Conservation (phyloP, 2,888 invertebrate genomes). For the Sminthurides aquaticus region DNA sequence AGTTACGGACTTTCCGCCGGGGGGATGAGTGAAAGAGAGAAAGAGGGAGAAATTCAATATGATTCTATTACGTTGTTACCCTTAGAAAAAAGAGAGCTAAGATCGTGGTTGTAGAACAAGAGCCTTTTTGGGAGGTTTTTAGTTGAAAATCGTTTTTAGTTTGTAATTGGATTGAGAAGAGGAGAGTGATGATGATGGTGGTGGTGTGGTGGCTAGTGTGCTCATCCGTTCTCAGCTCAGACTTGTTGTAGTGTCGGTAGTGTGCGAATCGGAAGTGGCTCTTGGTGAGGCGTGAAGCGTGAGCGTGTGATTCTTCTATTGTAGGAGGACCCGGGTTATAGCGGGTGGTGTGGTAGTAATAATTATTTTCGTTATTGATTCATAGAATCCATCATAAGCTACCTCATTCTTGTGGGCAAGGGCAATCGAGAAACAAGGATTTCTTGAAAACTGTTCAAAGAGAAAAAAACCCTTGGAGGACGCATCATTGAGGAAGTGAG, state of each 20-base stretch:
- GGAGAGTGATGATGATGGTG: neutral
- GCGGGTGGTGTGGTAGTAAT: no score
- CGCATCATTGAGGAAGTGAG: no score
- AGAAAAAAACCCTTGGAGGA: no score
- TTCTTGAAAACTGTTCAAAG: no score
- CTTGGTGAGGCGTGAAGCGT: neutral
- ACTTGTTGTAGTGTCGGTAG: neutral
- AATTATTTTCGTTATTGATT: no score
- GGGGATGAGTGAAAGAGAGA: constrained; percentile 1
- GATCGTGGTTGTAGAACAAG: constrained; percentile 2
- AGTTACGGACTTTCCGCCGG: neutral
- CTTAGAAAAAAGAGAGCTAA: constrained; percentile 10
- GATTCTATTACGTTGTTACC: constrained; percentile 22
- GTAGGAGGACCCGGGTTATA: no score
- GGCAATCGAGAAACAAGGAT: no score
- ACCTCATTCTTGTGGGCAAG: no score
- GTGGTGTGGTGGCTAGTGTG: neutral
- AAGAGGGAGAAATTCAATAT: constrained; percentile 15
- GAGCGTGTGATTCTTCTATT: neutral
- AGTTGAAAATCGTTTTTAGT: constrained; percentile 20
- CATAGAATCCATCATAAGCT: no score
- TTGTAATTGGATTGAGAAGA: constrained; percentile 20
- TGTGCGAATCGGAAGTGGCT: neutral
- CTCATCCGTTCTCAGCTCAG: neutral
- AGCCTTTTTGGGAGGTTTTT: constrained; percentile 16